Percentiles rank a stretch among this genome's conserved stretches.
phyloP scores from a whole-genome alignment of 2,113 vertebrate genomes.

The Dromiciops gliroides region DNA sequence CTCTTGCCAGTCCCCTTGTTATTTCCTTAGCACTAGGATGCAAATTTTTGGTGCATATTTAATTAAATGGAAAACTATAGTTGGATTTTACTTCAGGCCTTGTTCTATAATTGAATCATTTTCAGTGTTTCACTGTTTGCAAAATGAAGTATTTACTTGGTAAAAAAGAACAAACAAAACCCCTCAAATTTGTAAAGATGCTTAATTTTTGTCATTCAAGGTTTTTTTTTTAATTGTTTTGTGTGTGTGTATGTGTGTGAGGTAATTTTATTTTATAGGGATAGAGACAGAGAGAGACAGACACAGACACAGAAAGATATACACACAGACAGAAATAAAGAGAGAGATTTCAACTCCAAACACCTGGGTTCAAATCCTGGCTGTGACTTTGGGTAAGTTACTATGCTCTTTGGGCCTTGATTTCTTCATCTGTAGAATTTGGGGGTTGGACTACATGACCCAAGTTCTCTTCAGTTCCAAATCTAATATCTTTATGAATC shows the following conservation, averaged over 20 bases:
- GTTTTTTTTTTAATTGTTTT: slow-evolving; percentile 13
- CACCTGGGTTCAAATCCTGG: background rate
- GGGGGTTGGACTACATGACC: background rate
- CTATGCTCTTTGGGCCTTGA: no score
- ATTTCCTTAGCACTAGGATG: background rate
- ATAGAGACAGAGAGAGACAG: no score
- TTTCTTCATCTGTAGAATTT: background rate
- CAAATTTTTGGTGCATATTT: no score
- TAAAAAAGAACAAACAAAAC: slow-evolving; percentile 39
- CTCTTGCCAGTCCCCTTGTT: background rate
- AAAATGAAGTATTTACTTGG: slow-evolving; percentile 4
- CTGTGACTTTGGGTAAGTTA: background rate
- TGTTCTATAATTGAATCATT: slow-evolving; percentile 25
- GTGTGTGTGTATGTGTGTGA: no score
- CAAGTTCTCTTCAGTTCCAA: no score
- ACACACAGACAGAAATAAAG: no score
- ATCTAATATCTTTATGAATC: no score
- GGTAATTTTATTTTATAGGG: background rate
- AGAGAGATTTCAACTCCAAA: no score
- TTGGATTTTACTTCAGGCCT: slow-evolving; percentile 43
- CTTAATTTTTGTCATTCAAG: background rate
- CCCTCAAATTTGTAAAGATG: background rate
- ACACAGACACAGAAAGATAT: no score
- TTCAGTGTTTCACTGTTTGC: slow-evolving; percentile 22
- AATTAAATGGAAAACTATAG: slow-evolving; percentile 43